Evolutionary conservation across 2,888 invertebrate species (phyloP).

Genomic region (Polydrusus pterygomalis): DNA sequence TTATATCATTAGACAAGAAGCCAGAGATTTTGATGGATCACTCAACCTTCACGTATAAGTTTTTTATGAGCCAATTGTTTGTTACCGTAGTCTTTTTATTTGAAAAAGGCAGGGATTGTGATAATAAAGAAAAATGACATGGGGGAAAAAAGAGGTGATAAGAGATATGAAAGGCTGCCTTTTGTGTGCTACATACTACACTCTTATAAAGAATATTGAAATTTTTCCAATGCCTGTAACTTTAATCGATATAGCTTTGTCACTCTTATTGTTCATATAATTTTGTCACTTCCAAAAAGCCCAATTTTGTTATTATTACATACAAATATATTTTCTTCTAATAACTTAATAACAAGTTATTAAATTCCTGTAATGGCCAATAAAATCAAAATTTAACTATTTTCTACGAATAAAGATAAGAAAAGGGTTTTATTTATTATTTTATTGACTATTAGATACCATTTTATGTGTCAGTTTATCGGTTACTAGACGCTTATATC

Average conservation of each 20-base stretch:
- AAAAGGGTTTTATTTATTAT: constrained; percentile 1
- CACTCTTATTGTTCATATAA: too few relatives aligned
- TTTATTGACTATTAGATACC: neutral
- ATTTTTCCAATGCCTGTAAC: neutral
- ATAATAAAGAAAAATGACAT: constrained; percentile 15
- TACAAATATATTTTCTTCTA: too few relatives aligned
- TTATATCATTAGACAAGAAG: neutral
- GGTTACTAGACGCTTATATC: neutral
- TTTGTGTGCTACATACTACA: neutral
- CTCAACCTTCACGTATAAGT: neutral
- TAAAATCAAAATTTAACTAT: constrained; percentile 3
- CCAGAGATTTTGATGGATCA: constrained; percentile 9
- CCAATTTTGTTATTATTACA: too few relatives aligned
- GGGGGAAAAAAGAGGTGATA: neutral
- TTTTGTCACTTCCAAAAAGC: too few relatives aligned
- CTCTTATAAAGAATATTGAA: neutral
- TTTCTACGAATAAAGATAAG: neutral
- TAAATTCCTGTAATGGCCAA: neutral
- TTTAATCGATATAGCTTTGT: neutral
- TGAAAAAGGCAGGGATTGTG: neutral
- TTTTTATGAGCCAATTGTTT: constrained; percentile 17
- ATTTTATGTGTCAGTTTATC: neutral
- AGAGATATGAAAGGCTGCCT: neutral
- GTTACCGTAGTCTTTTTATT: constrained; percentile 1
- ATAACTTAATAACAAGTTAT: neutral